Percentiles rank a stretch among this genome's conserved stretches.
These are phyloP conservation scores for Gopherus evgoodei DNA, from an alignment of 2,113 vertebrate species.

Conservation along the genomic window DNA sequence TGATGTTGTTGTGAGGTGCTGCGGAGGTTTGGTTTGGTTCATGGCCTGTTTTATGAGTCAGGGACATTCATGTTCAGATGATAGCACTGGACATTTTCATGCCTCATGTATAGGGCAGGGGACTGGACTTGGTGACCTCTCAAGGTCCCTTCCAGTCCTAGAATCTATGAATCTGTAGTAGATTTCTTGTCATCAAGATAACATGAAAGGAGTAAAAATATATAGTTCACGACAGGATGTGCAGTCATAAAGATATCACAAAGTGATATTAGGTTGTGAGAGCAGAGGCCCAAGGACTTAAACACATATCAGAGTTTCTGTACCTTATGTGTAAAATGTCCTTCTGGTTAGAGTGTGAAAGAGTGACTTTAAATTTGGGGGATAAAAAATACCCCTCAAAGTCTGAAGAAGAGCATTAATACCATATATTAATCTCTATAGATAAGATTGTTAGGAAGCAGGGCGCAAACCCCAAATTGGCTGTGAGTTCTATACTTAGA, in stretches of 20 bases:
- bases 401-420: not conserved
- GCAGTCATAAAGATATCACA: not conserved
- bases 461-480: too few relatives aligned
- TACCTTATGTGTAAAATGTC: not conserved
- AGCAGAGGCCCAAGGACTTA: not conserved
- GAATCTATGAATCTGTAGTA: too few relatives aligned
- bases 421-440: not conserved
- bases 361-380: not conserved
- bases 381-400: not conserved
- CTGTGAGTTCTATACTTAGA: too few relatives aligned
- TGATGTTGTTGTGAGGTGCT: not conserved
- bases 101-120: not conserved
- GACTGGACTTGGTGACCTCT: too few relatives aligned
- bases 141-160: too few relatives aligned
- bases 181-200: constrained; percentile 20
- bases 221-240: not conserved
- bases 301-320: not conserved
- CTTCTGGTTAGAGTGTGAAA: not conserved
- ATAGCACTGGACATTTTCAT: not conserved
- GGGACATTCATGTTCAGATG: not conserved
- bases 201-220: not conserved
- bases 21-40: not conserved
- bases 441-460: not conserved
- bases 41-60: not conserved
- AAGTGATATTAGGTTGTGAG: not conserved